These are phyloP conservation scores for Sakesphorus luctuosus DNA, from an alignment of 2,113 vertebrate genomes.

Conservation along the genomic window DNA sequence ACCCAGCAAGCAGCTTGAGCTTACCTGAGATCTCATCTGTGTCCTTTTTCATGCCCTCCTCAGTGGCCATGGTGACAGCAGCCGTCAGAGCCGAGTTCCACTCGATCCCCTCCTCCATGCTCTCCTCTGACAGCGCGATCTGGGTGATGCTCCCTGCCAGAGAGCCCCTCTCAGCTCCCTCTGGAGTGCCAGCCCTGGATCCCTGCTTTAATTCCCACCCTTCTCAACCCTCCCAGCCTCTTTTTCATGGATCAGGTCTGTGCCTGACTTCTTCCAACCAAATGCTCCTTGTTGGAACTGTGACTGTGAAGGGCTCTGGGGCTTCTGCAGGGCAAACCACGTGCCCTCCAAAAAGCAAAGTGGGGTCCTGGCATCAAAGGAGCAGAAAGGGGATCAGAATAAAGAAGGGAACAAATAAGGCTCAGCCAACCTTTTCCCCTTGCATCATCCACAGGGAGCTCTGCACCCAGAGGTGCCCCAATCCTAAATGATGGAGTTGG, in stretches of 20 bases:
- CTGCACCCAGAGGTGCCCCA: neutral
- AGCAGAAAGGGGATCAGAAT: neutral
- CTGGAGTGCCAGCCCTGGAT: neutral
- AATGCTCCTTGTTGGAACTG: neutral
- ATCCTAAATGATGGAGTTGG: neutral
- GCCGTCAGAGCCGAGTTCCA: conserved; percentile 80
- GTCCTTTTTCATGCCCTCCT: conserved; percentile 84
- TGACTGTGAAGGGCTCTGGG: neutral
- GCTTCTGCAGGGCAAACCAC: neutral
- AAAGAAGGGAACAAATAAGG: neutral
- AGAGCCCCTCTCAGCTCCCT: neutral
- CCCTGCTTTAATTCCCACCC: neutral
- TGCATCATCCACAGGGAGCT: neutral
- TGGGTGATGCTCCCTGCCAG: conserved; percentile 78
- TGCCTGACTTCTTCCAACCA: neutral
- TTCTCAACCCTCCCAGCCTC: neutral
- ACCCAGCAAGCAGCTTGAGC: neutral
- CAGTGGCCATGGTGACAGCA: conserved; percentile 78
- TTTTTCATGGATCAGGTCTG: neutral
- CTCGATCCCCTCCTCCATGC: conserved; percentile 83
- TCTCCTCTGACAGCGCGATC: conserved; percentile 80
- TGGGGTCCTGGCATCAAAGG: neutral
- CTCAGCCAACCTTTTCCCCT: neutral
- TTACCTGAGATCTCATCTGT: conserved; percentile 83
- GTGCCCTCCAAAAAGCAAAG: neutral